These are phyloP conservation scores for Caerostris darwini DNA, from an alignment of 1,140 invertebrate genomes.

Conservation along the genomic window DNA sequence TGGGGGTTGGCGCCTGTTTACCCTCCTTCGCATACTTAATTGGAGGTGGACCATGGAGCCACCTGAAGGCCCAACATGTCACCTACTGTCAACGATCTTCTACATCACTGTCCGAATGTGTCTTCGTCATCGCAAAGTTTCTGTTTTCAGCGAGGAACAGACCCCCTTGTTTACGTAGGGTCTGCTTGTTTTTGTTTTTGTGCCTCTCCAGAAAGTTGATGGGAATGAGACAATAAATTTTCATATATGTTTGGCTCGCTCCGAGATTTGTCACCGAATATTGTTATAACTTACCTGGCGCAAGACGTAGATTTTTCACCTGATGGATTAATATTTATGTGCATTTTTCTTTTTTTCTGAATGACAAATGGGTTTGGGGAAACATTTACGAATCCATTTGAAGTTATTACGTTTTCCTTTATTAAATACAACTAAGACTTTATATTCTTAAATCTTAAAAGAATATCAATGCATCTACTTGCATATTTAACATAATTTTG, in stretches of 20 bases:
- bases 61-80: constrained; percentile 45
- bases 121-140: constrained; percentile 60
- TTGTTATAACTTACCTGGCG: background rate
- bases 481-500: too few relatives aligned
- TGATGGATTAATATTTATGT: too few relatives aligned
- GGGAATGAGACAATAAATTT: background rate
- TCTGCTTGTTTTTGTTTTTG: background rate
- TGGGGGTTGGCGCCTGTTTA: constrained; percentile 33
- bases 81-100: constrained; percentile 49
- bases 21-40: constrained; percentile 51
- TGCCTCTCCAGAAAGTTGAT: too few relatives aligned
- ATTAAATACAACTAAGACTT: too few relatives aligned
- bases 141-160: background rate
- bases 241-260: background rate
- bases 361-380: too few relatives aligned
- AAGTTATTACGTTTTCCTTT: too few relatives aligned
- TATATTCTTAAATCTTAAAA: too few relatives aligned
- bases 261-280: background rate
- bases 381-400: too few relatives aligned
- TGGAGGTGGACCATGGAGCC: constrained; percentile 42
- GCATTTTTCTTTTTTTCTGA: too few relatives aligned
- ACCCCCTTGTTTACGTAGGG: background rate
- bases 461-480: too few relatives aligned
- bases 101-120: constrained; percentile 71
- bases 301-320: too few relatives aligned